These are phyloP conservation scores for Gymnocypris eckloni DNA, from an alignment of 2,797 vertebrate species.

Conservation along the genomic window DNA sequence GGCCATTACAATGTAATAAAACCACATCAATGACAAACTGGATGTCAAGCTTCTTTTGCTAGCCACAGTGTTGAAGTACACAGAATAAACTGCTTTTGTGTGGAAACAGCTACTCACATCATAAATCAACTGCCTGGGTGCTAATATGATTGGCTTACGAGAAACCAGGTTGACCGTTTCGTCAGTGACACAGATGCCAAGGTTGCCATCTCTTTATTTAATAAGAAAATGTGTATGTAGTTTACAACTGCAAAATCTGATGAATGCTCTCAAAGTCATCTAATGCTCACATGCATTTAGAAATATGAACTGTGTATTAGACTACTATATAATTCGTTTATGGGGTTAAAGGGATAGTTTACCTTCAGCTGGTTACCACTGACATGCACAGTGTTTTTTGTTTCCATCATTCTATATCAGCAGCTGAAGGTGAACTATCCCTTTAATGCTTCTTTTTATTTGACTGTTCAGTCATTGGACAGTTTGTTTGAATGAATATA, in stretches of 20 bases:
- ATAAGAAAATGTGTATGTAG: not conserved
- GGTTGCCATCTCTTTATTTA: not conserved
- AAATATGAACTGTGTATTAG: not conserved
- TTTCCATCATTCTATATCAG: too few relatives aligned
- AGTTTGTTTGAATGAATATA: not conserved
- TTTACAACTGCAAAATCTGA: not conserved
- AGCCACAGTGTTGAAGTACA: not conserved
- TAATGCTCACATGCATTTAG: not conserved
- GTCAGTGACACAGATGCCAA: not conserved
- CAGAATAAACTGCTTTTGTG: not conserved
- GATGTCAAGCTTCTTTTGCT: slow-evolving; percentile 30
- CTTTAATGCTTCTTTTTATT: not conserved
- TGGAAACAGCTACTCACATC: not conserved
- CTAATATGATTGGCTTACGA: not conserved
- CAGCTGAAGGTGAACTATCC: too few relatives aligned
- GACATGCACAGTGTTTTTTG: too few relatives aligned
- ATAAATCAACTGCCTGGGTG: slow-evolving; percentile 7
- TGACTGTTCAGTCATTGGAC: not conserved
- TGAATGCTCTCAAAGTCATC: not conserved
- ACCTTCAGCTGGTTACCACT: too few relatives aligned
- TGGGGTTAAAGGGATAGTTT: not conserved
- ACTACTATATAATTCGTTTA: not conserved
- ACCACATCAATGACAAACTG: slow-evolving; percentile 34
- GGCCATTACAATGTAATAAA: slow-evolving; percentile 29
- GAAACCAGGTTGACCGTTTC: not conserved